Conservation (phyloP, 2,113 vertebrate species). For the Diadophis punctatus region DNA sequence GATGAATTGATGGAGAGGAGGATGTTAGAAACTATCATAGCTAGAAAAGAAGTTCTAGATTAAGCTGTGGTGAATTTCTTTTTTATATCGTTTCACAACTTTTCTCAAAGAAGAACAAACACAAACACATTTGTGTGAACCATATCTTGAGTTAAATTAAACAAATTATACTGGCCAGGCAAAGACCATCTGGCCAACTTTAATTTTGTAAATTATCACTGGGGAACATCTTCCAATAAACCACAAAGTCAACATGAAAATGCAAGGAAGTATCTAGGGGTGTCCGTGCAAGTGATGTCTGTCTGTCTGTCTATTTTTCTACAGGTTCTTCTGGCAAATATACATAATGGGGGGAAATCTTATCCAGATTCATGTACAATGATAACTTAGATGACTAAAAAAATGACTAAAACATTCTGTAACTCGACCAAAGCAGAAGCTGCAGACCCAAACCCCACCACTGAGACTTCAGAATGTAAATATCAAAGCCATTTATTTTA, state of each 20-base stretch:
- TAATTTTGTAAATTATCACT: background rate
- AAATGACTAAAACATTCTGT: background rate
- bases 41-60: background rate
- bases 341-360: background rate
- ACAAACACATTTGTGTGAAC: background rate
- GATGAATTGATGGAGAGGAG: background rate
- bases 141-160: background rate
- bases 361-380: background rate
- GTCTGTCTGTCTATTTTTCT: background rate
- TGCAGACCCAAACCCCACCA: background rate
- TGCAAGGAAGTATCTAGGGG: background rate
- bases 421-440: background rate
- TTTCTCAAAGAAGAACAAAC: background rate
- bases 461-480: background rate
- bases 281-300: background rate
- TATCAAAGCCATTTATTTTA: background rate
- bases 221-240: background rate
- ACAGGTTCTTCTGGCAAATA: background rate
- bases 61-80: background rate
- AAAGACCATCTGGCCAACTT: background rate
- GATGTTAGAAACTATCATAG: background rate
- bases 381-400: background rate
- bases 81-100: background rate
- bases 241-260: background rate
- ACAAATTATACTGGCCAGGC: background rate